Percentiles rank a stretch among this genome's conserved stretches.
These are phyloP conservation scores for Oconnorella tubifera DNA, from an alignment of 2,888 invertebrate species.

Conservation along the genomic window DNA sequence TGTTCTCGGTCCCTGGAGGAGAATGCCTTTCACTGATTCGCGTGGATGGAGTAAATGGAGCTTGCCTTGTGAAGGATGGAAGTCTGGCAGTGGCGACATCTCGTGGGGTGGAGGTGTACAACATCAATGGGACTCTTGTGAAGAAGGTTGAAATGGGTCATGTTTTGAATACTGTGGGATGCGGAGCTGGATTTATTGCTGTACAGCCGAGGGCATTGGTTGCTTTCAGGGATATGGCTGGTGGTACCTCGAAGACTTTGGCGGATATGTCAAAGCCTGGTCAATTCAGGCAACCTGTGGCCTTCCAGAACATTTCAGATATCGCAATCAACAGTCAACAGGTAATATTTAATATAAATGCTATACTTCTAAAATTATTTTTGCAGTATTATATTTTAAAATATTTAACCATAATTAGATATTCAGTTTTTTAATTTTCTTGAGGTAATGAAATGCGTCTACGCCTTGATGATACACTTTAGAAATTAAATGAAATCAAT, in stretches of 20 bases:
- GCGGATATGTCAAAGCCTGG: conserved; percentile 7
- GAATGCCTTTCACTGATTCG: conserved; percentile 23
- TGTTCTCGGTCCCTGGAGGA: conserved; percentile 14
- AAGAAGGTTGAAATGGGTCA: conserved; percentile 10
- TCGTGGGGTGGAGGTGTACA: conserved; percentile 12
- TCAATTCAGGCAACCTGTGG: not conserved
- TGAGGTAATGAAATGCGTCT: too few species aligned
- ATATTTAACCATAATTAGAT: too few species aligned
- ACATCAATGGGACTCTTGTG: conserved; percentile 6
- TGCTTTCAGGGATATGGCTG: not conserved
- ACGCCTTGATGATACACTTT: too few species aligned
- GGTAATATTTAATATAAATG: conserved; percentile 5
- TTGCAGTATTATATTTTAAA: too few species aligned
- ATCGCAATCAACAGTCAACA: conserved; percentile 14
- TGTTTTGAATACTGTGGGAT: conserved; percentile 12
- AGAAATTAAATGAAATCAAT: too few species aligned
- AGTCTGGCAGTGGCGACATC: conserved; percentile 1
- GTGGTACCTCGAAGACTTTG: not conserved
- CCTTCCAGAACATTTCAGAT: conserved; percentile 7
- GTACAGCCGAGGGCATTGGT: conserved; percentile 5
- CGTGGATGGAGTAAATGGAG: conserved; percentile 13
- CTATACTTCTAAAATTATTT: too few species aligned
- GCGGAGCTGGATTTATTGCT: conserved; percentile 11
- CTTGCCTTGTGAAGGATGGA: conserved; percentile 1
- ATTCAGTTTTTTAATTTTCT: too few species aligned